Evolutionary conservation across 2,888 invertebrate species (phyloP), one percentile per base, ranked within the genome.

Genomic region (Zhuqinia jingwanae): DNA sequence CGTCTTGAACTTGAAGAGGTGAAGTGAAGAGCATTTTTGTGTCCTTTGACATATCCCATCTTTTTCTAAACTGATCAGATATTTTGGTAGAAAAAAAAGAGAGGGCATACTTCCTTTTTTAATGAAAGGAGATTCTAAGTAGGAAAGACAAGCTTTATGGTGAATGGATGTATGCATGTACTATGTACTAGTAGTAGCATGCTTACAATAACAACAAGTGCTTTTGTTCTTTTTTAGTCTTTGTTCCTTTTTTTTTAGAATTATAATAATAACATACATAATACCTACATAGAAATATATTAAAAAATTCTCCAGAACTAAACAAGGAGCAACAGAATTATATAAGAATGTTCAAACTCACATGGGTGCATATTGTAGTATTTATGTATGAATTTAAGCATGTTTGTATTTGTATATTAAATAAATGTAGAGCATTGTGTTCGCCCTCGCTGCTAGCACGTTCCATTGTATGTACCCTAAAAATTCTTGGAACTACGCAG

Each of bases 11-110:
- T 73, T 68, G 22, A 73, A 60, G 73, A 81, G 82, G 27, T 73
- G 60, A 50, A 63, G 47, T 75, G 75, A 73, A 82, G 82, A 82
- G 82, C 42, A 47, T 60, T 22, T 82, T 73, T 27, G 73, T 56
- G 50, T n/a, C n/a, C n/a, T 47, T 75, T 75, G 82, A 82, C 82
- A 82, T 60, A 45, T 82, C 47, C 20, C 45, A 68, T 68, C 8
- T 36, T 30, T 36, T 10, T 20, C 22, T 36, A 68, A 68, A 22
- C 25, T 68, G 45, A 68, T 68, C 22, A 6, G 36, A 8, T 36
- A 3, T 8, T 36, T 36, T 17, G 65, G 36, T 36, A 36, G 36
- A 36, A 36, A 36, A 36, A 65, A 45, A 65, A 68, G 36, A 36
- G 8, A 65, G 65, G 42, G 42, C 42, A 42, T 65, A 42, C 30